Evolutionary conservation across 2,113 vertebrate genomes (phyloP).

Genomic region (Pavo muticus): DNA sequence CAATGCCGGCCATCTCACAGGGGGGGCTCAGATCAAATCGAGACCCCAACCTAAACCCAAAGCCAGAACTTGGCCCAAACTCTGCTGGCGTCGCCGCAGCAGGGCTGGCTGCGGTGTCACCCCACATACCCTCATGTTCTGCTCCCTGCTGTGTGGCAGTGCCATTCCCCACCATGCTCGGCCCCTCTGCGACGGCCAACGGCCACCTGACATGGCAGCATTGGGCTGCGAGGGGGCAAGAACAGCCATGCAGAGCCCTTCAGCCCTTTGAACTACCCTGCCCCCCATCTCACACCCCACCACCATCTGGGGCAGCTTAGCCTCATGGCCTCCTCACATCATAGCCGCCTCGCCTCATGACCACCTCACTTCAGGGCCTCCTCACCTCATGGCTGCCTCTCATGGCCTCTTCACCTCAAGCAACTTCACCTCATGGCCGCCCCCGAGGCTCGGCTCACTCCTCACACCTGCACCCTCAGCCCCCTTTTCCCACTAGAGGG

Average conservation of each 20-base stretch:
- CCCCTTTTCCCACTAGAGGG: accelerated
- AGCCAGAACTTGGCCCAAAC: accelerated
- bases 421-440: no score
- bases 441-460: neutral
- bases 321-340: neutral
- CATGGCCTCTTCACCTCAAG: neutral
- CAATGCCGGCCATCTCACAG: accelerated
- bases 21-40: accelerated
- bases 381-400: no score
- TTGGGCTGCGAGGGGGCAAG: accelerated
- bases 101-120: neutral
- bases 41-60: accelerated
- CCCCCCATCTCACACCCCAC: accelerated
- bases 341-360: no score
- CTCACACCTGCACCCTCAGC: neutral
- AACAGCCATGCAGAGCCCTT: neutral
- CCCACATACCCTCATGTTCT: accelerated
- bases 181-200: accelerated
- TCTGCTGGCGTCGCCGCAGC: accelerated
- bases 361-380: no score
- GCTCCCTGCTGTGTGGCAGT: accelerated
- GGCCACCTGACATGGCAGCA: accelerated
- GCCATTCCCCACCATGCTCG: no score
- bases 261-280: accelerated
- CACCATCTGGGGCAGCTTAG: accelerated